Conservation (phyloP, 2,797 vertebrate species). For the Crocodylus rhombifer region DNA sequence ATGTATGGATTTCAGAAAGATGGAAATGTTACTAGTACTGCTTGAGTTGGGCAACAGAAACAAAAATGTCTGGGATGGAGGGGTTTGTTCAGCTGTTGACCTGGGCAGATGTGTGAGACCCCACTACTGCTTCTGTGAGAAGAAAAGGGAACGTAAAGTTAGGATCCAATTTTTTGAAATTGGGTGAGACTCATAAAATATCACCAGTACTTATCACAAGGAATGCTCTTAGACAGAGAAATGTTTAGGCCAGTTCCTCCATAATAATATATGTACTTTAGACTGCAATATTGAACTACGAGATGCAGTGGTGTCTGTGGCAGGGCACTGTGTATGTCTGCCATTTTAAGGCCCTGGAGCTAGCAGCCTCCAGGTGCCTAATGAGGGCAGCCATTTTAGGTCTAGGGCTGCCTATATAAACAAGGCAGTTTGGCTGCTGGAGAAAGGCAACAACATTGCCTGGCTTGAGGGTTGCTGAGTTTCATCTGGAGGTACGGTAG, state of each 20-base stretch:
- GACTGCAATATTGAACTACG: neutral
- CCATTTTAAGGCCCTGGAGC: too few relatives aligned
- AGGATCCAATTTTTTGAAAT: neutral
- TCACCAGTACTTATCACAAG: too few relatives aligned
- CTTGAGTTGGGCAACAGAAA: neutral
- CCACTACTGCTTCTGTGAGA: neutral
- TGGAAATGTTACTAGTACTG: fast-evolving
- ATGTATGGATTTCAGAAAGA: neutral
- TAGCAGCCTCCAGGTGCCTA: too few relatives aligned
- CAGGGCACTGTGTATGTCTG: too few relatives aligned
- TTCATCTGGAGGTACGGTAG: too few relatives aligned
- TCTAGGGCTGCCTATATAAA: too few relatives aligned
- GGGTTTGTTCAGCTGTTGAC: neutral
- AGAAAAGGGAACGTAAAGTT: neutral
- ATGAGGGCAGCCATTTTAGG: too few relatives aligned
- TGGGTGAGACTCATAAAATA: too few relatives aligned
- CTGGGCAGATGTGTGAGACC: neutral
- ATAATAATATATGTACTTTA: neutral
- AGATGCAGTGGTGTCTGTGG: neutral
- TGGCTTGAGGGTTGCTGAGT: too few relatives aligned
- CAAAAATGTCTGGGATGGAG: neutral
- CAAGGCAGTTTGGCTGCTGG: too few relatives aligned
- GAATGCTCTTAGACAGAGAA: neutral
- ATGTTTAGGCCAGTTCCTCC: neutral
- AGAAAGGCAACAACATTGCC: too few relatives aligned